Evolutionary conservation across 1,140 invertebrate genomes (phyloP).

Genomic region (Bursaphelenchus mucronatus): DNA sequence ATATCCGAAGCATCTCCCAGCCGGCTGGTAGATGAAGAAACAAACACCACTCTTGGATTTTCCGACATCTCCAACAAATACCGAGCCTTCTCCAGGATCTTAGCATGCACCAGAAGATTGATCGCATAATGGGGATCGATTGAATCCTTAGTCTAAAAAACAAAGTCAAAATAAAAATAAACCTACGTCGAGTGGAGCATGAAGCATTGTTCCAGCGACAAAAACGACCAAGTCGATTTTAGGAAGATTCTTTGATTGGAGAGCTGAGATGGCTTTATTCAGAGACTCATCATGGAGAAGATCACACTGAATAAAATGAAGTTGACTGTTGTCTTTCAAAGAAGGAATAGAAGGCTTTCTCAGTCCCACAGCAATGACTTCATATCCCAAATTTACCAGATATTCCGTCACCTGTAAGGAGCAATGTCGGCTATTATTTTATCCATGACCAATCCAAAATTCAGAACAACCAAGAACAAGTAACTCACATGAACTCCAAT

Average conservation of each 20-base stretch:
- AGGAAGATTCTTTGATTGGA: neutral
- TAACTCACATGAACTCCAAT: constrained; percentile 17
- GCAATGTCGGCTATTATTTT: too few species aligned
- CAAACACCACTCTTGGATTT: constrained; percentile 19
- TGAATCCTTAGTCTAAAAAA: neutral
- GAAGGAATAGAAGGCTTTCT: neutral
- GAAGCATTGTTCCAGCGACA: constrained; percentile 26
- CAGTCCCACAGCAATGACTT: constrained; percentile 20
- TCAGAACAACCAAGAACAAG: neutral
- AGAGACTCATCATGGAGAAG: constrained; percentile 11
- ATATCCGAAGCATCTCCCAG: constrained; percentile 21
- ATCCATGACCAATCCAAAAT: neutral
- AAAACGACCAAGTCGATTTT: constrained; percentile 21
- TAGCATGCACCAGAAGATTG: constrained; percentile 28
- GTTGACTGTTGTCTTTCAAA: neutral
- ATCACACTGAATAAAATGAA: constrained; percentile 25
- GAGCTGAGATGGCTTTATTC: constrained; percentile 7
- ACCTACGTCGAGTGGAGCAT: constrained; percentile 15
- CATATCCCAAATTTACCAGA: constrained; percentile 17
- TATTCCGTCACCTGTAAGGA: constrained; percentile 13
- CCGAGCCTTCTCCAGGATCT: constrained; percentile 17
- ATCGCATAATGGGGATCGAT: constrained; percentile 27
- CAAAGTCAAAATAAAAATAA: constrained; percentile 7
- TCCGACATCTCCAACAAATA: constrained; percentile 17
- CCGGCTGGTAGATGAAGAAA: constrained; percentile 25